Conservation (phyloP, 2,797 vertebrate genomes). For the Vespertilio murinus region DNA sequence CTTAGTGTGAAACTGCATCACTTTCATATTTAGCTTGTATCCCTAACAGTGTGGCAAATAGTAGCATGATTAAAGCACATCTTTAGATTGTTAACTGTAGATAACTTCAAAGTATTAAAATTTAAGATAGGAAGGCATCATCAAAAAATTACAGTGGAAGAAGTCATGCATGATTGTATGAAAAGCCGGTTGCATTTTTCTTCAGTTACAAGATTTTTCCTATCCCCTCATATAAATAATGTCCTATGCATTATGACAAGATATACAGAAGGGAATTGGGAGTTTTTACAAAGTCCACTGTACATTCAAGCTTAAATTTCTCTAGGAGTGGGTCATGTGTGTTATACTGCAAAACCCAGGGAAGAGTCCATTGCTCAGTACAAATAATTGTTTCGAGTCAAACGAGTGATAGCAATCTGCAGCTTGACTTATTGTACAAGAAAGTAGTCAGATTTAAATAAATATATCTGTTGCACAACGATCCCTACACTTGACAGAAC, state of each 20-base stretch:
- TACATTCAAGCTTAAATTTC: slow-evolving; percentile 3
- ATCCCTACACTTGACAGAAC: not conserved
- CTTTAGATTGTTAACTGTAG: slow-evolving; percentile 13
- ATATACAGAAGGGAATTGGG: not conserved
- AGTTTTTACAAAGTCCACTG: slow-evolving; percentile 31
- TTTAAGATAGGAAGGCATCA: slow-evolving; percentile 10
- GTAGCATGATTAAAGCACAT: not conserved
- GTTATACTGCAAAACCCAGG: not conserved
- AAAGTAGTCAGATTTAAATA: not conserved
- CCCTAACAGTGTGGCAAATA: not conserved
- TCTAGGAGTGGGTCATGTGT: not conserved
- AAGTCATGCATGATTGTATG: not conserved
- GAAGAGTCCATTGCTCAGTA: not conserved
- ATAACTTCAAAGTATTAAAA: not conserved
- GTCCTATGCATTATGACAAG: not conserved
- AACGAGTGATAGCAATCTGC: not conserved
- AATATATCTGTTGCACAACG: not conserved
- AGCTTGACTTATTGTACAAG: slow-evolving; percentile 25
- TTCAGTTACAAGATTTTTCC: not conserved
- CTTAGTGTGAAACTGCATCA: not conserved
- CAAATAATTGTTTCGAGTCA: slow-evolving; percentile 21
- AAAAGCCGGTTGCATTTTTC: not conserved
- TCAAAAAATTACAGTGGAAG: slow-evolving; percentile 1
- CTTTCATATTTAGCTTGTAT: slow-evolving; percentile 1
- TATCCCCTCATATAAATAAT: slow-evolving; percentile 16